These are phyloP conservation scores for Temnothorax unifasciatus DNA, from an alignment of 2,888 invertebrate species.

Conservation along the genomic window DNA sequence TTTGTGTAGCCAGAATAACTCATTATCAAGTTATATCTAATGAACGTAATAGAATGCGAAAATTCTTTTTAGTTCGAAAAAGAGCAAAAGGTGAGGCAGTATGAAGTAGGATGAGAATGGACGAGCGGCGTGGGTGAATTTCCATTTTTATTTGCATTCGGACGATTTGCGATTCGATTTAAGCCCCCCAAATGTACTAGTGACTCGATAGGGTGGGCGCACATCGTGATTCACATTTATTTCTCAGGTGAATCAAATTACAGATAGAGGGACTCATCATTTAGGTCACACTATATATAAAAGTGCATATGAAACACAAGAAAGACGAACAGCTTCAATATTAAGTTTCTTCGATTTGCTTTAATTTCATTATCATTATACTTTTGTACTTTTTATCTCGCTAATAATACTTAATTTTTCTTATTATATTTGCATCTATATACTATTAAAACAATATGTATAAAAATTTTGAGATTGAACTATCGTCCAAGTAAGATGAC, in stretches of 20 bases:
- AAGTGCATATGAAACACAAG: slow-evolving; percentile 15
- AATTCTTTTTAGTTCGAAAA: slow-evolving; percentile 59
- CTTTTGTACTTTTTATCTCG: neutral
- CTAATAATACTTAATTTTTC: neutral
- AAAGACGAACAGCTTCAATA: slow-evolving; percentile 47
- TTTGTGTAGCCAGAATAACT: slow-evolving; percentile 35
- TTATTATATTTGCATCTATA: neutral
- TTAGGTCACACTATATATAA: slow-evolving; percentile 61
- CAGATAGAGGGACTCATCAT: slow-evolving; percentile 57
- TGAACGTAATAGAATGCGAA: slow-evolving; percentile 43
- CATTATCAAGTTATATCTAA: slow-evolving; percentile 40
- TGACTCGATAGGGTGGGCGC: slow-evolving; percentile 50
- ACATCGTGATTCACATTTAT: slow-evolving; percentile 76
- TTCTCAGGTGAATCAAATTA: slow-evolving; percentile 74
- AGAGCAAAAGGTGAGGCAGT: slow-evolving; percentile 26
- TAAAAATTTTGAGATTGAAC: neutral
- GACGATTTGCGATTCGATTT: slow-evolving; percentile 79
- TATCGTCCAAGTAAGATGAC: neutral
- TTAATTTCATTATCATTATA: neutral
- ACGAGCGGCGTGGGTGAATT: slow-evolving; percentile 64
- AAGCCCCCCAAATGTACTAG: slow-evolving; percentile 67
- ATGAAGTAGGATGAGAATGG: slow-evolving; percentile 29
- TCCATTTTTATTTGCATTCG: slow-evolving; percentile 79
- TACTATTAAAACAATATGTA: neutral
- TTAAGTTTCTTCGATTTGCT: neutral